A percentile compares a stretch with the other conserved stretches of the same genome.
Evolutionary conservation across 2,113 vertebrate genomes (phyloP).

Genomic region (Pomatostomus ruficeps): DNA sequence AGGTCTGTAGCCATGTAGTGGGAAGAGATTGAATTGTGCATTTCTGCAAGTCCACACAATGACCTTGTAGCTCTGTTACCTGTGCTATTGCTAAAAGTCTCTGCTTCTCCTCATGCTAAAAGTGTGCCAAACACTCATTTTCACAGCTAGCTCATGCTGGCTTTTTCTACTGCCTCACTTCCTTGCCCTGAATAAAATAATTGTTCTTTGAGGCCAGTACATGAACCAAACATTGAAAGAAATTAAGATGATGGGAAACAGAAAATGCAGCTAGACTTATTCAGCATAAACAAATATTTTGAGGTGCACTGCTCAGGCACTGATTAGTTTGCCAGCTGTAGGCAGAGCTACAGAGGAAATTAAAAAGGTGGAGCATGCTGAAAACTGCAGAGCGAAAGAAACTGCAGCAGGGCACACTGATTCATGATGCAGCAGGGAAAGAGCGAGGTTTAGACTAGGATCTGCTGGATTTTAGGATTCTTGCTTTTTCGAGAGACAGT

Average conservation of each 20-base stretch:
- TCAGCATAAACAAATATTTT: constrained; percentile 9
- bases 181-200: not conserved
- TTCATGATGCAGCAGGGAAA: constrained; percentile 4
- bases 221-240: not conserved
- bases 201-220: not conserved
- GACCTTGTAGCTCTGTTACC: not conserved
- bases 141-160: not conserved
- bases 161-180: not conserved
- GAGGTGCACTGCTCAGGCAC: not conserved
- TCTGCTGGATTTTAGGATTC: not conserved
- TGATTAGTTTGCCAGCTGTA: constrained; percentile 43
- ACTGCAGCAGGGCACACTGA: not conserved
- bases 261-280: constrained; percentile 1
- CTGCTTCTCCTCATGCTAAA: not conserved
- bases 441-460: not conserved
- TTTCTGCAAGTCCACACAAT: not conserved
- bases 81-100: not conserved
- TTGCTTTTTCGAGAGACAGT: not conserved
- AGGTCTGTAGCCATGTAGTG: not conserved
- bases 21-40: not conserved
- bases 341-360: constrained; percentile 38
- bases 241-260: constrained; percentile 8
- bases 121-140: not conserved
- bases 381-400: not conserved
- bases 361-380: not conserved